These are phyloP conservation scores for Leptinotarsa tumamoca DNA, from an alignment of 2,888 invertebrate species.

Conservation along the genomic window DNA sequence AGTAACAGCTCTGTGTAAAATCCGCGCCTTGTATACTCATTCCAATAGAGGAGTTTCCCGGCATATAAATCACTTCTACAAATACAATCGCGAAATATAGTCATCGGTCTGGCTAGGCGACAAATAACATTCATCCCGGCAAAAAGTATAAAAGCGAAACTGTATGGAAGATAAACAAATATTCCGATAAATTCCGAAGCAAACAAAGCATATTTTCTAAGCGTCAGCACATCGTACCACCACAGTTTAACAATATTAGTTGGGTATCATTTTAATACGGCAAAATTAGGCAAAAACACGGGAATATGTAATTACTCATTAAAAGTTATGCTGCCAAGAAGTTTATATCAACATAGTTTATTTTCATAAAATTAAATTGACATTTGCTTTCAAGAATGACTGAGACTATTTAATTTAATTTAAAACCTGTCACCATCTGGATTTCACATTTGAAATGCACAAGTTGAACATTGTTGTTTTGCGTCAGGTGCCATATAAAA, in stretches of 20 bases:
- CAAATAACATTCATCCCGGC: conserved; percentile 21
- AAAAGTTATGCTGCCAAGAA: background rate
- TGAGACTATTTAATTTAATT: too few relatives aligned
- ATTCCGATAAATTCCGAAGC: conserved; percentile 44
- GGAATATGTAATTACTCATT: background rate
- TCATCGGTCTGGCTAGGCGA: conserved; percentile 16
- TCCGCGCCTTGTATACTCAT: background rate
- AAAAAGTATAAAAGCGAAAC: conserved; percentile 15
- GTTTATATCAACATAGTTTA: too few relatives aligned
- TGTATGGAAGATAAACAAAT: conserved; percentile 26
- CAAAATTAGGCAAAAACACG: background rate
- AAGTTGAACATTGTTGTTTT: too few relatives aligned
- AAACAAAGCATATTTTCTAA: conserved; percentile 48
- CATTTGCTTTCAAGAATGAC: too few relatives aligned
- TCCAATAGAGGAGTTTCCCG: conserved; percentile 4
- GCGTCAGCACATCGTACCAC: conserved; percentile 38
- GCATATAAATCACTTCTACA: conserved; percentile 14
- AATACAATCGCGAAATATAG: conserved; percentile 19
- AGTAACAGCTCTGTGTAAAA: background rate
- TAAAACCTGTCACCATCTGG: too few relatives aligned
- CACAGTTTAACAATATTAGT: conserved; percentile 17
- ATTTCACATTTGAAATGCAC: too few relatives aligned
- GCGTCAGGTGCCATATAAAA: too few relatives aligned
- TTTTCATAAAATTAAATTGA: too few relatives aligned
- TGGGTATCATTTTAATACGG: conserved; percentile 35